Evolutionary conservation across 2,113 vertebrate species (phyloP).

Genomic region (rabbit (Oryctolagus cuniculus)): mOryCun1.1 NC_091434.1:78681001-78681500

Average conservation of each 20-base stretch:
- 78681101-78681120: not conserved
- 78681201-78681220: not conserved
- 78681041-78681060: not conserved
- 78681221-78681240: not conserved
- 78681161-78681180: not conserved
- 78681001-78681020: conserved; percentile 77
- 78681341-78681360: not conserved
- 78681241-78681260: not conserved
- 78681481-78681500: not conserved
- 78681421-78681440: not conserved
- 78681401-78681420: not conserved
- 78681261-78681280: not conserved
- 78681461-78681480: not conserved
- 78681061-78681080: not conserved
- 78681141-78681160: not conserved
- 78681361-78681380: not conserved
- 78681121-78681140: not conserved
- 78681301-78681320: not conserved
- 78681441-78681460: not conserved
- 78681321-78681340: not conserved
- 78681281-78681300: not conserved
- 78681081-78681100: not conserved
- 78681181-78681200: not conserved
- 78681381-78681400: not conserved
- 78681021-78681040: not conserved